Percentiles rank a stretch among this genome's conserved stretches.
Evolutionary conservation across 2,113 vertebrate species (phyloP).

Genomic region (Oreochromis niloticus): DNA sequence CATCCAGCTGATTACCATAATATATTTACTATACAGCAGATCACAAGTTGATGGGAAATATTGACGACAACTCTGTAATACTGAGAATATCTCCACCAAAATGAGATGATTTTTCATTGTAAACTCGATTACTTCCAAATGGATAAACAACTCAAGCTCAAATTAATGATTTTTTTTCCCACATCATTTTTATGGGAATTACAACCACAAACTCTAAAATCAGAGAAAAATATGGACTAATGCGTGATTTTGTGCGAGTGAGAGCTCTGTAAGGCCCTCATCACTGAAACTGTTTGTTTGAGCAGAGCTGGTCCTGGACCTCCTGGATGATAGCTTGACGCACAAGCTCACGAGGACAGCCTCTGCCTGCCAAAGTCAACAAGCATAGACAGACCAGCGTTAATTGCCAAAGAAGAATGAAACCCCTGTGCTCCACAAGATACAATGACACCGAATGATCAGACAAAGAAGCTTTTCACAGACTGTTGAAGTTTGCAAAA

Average conservation of each 20-base stretch:
- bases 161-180: background rate
- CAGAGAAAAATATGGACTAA: background rate
- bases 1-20: background rate
- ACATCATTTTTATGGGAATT: background rate
- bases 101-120: background rate
- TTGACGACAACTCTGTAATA: background rate
- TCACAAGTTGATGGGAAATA: background rate
- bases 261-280: background rate
- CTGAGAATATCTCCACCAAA: background rate
- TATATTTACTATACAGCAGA: background rate
- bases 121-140: background rate
- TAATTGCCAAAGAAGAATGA: slow-evolving; percentile 52
- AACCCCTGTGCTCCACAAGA: slow-evolving; percentile 28
- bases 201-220: background rate
- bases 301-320: slow-evolving; percentile 22
- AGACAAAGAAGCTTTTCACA: slow-evolving; percentile 41
- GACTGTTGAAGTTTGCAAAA: slow-evolving; percentile 2
- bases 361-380: slow-evolving; percentile 52
- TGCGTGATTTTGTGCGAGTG: background rate
- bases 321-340: slow-evolving; percentile 54
- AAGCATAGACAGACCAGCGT: slow-evolving; percentile 35
- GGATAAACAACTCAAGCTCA: background rate
- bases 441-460: slow-evolving; percentile 41
- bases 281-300: slow-evolving; percentile 46
- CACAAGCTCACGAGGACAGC: slow-evolving; percentile 56